phyloP scores from a whole-genome alignment of 1,140 invertebrate genomes.

The Apolygus lucorum region DNA sequence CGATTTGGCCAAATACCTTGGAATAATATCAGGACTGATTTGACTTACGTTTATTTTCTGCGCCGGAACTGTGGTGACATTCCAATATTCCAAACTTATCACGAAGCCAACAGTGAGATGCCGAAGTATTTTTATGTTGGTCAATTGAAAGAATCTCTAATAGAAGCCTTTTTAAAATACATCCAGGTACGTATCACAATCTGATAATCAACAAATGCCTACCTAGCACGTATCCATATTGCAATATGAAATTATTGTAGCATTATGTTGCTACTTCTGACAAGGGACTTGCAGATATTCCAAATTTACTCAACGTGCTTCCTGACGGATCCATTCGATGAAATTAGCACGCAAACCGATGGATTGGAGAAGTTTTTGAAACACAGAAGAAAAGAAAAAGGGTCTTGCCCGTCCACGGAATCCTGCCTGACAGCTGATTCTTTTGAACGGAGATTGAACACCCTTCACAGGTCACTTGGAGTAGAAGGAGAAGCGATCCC shows the following conservation, averaged over 20 bases:
- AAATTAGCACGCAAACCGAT: background rate
- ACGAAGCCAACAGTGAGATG: constrained; percentile 49
- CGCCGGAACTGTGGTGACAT: constrained; percentile 49
- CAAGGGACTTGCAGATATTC: constrained; percentile 37
- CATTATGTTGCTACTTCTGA: too few species aligned
- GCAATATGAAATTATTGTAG: too few species aligned
- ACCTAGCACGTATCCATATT: too few species aligned
- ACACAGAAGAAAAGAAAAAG: background rate
- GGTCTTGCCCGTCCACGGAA: background rate
- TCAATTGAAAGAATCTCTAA: constrained; percentile 43
- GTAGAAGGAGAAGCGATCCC: constrained; percentile 23
- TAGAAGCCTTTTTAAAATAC: constrained; percentile 41
- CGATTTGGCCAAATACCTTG: constrained; percentile 52
- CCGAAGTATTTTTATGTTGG: constrained; percentile 54
- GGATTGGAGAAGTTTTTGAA: background rate
- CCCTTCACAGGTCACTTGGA: constrained; percentile 8
- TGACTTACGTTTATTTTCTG: constrained; percentile 56
- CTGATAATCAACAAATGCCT: too few species aligned
- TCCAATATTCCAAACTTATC: constrained; percentile 42
- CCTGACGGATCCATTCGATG: constrained; percentile 42
- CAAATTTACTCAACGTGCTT: constrained; percentile 43
- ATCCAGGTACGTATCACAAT: too few species aligned
- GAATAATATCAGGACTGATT: constrained; percentile 41
- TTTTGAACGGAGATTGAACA: constrained; percentile 26
- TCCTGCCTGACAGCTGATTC: background rate